Evolutionary conservation across 2,888 invertebrate genomes (phyloP).

Genomic region (Epirrhoe tristata): DNA sequence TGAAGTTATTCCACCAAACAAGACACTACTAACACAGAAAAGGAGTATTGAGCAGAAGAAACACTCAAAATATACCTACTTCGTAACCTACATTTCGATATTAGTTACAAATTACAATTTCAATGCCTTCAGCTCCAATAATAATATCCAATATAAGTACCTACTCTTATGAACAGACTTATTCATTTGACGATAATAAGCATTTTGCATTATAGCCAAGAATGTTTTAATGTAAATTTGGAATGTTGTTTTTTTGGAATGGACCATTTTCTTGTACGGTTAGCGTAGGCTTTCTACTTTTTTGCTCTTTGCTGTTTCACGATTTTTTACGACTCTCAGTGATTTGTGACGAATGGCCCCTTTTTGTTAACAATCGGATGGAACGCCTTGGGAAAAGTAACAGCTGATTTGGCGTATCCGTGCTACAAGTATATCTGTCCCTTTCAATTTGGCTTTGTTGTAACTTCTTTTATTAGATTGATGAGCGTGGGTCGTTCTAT

Average conservation of each 20-base stretch:
- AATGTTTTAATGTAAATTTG: background rate
- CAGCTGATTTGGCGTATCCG: slow-evolving; percentile 31
- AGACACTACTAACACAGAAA: slow-evolving; percentile 57
- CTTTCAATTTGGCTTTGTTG: slow-evolving; percentile 30
- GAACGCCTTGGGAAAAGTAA: slow-evolving; percentile 28
- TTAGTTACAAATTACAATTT: no score
- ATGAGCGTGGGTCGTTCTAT: slow-evolving; percentile 23
- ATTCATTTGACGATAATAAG: no score
- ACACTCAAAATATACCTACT: background rate
- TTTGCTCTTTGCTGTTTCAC: slow-evolving; percentile 28
- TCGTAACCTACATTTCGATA: background rate
- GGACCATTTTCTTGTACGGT: background rate
- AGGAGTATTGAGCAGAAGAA: slow-evolving; percentile 1
- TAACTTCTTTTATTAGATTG: slow-evolving; percentile 23
- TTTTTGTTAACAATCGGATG: slow-evolving; percentile 44
- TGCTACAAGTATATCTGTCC: slow-evolving; percentile 24
- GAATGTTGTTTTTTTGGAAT: background rate
- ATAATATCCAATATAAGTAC: no score
- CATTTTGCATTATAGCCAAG: no score
- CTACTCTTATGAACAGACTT: no score
- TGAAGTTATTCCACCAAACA: slow-evolving; percentile 74
- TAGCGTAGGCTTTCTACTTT: slow-evolving; percentile 1
- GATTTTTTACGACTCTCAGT: slow-evolving; percentile 65
- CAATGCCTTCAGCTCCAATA: no score
- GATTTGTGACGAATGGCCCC: slow-evolving; percentile 50